Conservation (phyloP, 2,888 invertebrate genomes). For the Drosophila pegasa region DNA sequence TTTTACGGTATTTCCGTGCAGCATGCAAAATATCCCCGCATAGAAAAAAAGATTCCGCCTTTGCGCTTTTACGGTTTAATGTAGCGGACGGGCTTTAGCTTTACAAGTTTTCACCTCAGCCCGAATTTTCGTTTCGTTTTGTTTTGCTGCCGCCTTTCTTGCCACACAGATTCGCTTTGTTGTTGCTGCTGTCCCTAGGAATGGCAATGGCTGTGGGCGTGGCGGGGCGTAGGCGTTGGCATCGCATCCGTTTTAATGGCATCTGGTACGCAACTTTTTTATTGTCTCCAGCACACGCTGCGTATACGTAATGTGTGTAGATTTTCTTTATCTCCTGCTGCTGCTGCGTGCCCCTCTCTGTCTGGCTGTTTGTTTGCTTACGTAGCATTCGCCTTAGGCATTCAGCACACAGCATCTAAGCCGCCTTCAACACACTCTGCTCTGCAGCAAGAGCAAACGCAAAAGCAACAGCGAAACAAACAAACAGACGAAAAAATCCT, state of each 20-base stretch:
- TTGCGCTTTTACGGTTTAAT: slow-evolving; percentile 26
- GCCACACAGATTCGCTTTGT: neutral
- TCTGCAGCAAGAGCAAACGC: too few relatives aligned
- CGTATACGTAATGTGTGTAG: slow-evolving; percentile 70
- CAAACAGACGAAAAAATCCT: slow-evolving; percentile 19
- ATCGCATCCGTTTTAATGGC: slow-evolving; percentile 69
- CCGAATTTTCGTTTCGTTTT: slow-evolving; percentile 13
- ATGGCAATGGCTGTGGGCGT: slow-evolving; percentile 46
- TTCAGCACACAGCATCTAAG: slow-evolving; percentile 36
- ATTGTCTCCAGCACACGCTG: slow-evolving; percentile 51
- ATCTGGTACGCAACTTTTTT: slow-evolving; percentile 61
- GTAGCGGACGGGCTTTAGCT: slow-evolving; percentile 40
- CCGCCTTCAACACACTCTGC: slow-evolving; percentile 32
- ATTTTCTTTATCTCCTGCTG: slow-evolving; percentile 7
- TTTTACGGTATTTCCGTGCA: slow-evolving; percentile 61
- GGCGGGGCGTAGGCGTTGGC: slow-evolving; percentile 52
- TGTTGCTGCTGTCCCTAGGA: slow-evolving; percentile 22
- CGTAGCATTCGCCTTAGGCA: slow-evolving; percentile 53
- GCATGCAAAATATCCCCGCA: slow-evolving; percentile 55
- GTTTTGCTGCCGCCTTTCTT: slow-evolving; percentile 25
- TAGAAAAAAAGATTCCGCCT: slow-evolving; percentile 18
- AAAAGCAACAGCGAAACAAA: slow-evolving; percentile 10
- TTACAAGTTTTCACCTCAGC: slow-evolving; percentile 60
- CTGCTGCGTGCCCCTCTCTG: slow-evolving; percentile 8
- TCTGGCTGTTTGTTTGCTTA: slow-evolving; percentile 52